phyloP scores from a whole-genome alignment of 2,113 vertebrate species.

The Cinclus cinclus region DNA sequence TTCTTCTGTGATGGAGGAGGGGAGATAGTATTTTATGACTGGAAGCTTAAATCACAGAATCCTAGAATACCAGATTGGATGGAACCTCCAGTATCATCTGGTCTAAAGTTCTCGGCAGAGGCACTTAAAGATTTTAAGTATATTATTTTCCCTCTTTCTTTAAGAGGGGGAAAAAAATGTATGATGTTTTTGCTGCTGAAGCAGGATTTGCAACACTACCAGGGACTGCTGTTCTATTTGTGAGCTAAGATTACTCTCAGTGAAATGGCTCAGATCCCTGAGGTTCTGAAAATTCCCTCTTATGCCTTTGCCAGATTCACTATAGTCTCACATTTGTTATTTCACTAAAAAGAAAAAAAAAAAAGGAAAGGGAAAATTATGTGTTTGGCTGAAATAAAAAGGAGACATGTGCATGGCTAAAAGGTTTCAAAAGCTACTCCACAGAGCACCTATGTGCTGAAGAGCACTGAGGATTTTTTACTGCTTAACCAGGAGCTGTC shows the following conservation, averaged over 20 bases:
- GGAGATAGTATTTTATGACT: not conserved
- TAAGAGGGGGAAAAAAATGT: not conserved
- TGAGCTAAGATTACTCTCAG: slow-evolving; percentile 24
- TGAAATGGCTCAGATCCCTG: not conserved
- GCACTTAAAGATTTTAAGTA: not conserved
- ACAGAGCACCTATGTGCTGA: not conserved
- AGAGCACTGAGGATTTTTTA: not conserved
- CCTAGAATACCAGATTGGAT: not conserved
- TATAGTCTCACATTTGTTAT: not conserved
- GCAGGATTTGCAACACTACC: slow-evolving; percentile 25
- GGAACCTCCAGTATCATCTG: not conserved
- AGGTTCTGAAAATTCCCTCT: slow-evolving; percentile 17
- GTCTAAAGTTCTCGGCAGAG: not conserved
- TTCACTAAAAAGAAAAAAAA: not conserved
- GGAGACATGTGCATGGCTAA: not conserved
- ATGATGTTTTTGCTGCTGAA: not conserved
- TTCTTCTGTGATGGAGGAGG: not conserved
- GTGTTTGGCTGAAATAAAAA: not conserved
- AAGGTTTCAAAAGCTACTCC: not conserved
- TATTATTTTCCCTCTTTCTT: not conserved
- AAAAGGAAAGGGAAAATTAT: not conserved
- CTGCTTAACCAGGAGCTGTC: not conserved
- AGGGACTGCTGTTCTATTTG: slow-evolving; percentile 30
- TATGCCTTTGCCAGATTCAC: slow-evolving; percentile 9
- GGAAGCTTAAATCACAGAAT: not conserved